Percentiles rank a stretch among this genome's conserved stretches.
Evolutionary conservation across 2,797 vertebrate species (phyloP).

Genomic region (Eospalax fontanierii): DNA sequence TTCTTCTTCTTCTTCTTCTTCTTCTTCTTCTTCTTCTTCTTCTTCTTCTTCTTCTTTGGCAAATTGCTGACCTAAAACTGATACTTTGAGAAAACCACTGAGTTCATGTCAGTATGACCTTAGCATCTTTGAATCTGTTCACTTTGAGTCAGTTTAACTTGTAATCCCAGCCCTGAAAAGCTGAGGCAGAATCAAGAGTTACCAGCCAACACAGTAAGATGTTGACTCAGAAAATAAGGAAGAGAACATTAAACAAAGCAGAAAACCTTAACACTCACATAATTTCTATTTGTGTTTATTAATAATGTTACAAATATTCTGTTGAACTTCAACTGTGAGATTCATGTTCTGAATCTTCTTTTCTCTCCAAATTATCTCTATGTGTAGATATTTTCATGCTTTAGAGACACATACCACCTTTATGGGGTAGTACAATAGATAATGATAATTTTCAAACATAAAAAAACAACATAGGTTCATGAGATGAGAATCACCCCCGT

Average conservation of each 20-base stretch:
- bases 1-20: too few species aligned
- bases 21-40: too few species aligned
- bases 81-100: not conserved
- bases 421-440: not conserved
- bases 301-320: slow-evolving; percentile 33
- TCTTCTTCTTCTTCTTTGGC: not conserved
- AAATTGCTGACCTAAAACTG: not conserved
- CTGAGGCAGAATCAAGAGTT: not conserved
- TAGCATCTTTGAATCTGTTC: slow-evolving; percentile 10
- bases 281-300: not conserved
- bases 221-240: not conserved
- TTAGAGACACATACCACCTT: not conserved
- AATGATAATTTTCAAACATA: not conserved
- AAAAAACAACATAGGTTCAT: not conserved
- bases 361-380: not conserved
- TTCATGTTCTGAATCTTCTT: not conserved
- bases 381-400: slow-evolving; percentile 33
- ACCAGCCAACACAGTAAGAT: not conserved
- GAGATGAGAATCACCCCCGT: not conserved
- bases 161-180: not conserved
- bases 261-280: not conserved
- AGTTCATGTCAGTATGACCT: slow-evolving; percentile 30
- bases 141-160: slow-evolving; percentile 26
- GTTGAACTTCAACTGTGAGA: not conserved
- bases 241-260: not conserved